Percentiles rank a stretch among this genome's conserved stretches.
phyloP scores from a whole-genome alignment of 2,797 vertebrate species.

The Paratrypauchen microcephalus region DNA sequence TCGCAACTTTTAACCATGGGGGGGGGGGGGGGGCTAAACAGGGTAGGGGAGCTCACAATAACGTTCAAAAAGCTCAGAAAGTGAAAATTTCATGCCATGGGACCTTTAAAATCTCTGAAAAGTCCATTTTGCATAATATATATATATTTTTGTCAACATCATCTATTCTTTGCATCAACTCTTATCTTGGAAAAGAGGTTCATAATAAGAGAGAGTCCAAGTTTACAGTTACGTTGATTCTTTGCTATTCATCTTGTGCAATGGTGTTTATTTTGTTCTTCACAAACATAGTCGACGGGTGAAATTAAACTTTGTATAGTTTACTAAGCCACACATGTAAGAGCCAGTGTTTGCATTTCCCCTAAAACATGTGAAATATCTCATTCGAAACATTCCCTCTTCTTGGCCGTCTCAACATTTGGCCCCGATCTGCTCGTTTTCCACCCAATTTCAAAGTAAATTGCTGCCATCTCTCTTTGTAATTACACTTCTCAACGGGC shows the following conservation, averaged over 20 bases:
- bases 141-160: too few species aligned
- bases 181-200: too few species aligned
- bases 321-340: not conserved
- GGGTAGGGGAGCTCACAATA: too few species aligned
- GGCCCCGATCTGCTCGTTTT: not conserved
- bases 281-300: not conserved
- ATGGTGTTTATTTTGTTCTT: not conserved
- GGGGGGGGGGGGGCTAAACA: too few species aligned
- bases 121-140: too few species aligned
- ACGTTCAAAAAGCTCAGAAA: too few species aligned
- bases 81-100: too few species aligned
- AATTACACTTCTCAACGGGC: conserved; percentile 9
- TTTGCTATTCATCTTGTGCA: not conserved
- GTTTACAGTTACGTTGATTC: not conserved
- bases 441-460: conserved; percentile 15
- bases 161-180: too few species aligned
- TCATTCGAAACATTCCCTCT: conserved; percentile 9
- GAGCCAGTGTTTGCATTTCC: not conserved
- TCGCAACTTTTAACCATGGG: too few species aligned
- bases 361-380: conserved; percentile 4
- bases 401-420: conserved; percentile 4
- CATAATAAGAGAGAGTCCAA: too few species aligned
- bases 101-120: too few species aligned
- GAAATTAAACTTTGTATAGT: not conserved
- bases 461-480: conserved; percentile 22